Percentiles rank a stretch among this genome's conserved stretches.
Evolutionary conservation across 2,797 vertebrate genomes (phyloP).

Genomic region (Tangara arthus): DNA sequence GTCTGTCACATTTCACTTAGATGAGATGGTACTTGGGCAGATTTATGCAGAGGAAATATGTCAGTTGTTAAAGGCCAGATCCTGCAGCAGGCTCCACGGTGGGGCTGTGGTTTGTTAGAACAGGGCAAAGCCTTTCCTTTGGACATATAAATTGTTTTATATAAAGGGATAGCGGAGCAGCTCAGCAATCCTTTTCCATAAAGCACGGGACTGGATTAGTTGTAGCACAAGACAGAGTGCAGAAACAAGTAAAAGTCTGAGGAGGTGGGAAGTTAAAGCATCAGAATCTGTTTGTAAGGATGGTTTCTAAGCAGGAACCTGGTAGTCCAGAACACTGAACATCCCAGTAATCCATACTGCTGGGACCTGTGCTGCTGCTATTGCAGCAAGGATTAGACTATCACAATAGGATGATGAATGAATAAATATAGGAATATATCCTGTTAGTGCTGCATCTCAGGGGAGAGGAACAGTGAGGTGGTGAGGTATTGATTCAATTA

Average conservation of each 20-base stretch:
- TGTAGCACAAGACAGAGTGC: background rate
- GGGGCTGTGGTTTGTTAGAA: background rate
- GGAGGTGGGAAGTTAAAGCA: conserved; percentile 14
- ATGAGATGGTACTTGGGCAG: background rate
- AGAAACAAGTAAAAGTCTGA: conserved; percentile 6
- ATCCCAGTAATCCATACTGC: background rate
- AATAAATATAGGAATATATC: background rate
- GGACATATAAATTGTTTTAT: background rate
- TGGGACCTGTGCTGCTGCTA: background rate
- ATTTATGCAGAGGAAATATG: background rate
- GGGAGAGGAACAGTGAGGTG: background rate
- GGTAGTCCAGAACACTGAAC: background rate
- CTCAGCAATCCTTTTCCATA: background rate
- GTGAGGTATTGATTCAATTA: conserved; percentile 10
- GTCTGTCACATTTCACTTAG: background rate
- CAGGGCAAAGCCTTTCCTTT: background rate
- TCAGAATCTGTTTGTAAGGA: conserved; percentile 19
- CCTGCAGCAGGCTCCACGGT: background rate
- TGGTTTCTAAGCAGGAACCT: conserved; percentile 5
- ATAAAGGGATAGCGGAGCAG: background rate
- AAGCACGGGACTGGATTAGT: background rate
- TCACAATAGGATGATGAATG: background rate
- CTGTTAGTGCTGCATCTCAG: background rate
- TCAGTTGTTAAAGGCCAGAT: background rate
- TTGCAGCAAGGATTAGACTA: background rate